A percentile compares a stretch with the other conserved stretches of the same genome.
Conservation (phyloP, 2,888 invertebrate genomes). For the Drosophila kanekoi region DNA sequence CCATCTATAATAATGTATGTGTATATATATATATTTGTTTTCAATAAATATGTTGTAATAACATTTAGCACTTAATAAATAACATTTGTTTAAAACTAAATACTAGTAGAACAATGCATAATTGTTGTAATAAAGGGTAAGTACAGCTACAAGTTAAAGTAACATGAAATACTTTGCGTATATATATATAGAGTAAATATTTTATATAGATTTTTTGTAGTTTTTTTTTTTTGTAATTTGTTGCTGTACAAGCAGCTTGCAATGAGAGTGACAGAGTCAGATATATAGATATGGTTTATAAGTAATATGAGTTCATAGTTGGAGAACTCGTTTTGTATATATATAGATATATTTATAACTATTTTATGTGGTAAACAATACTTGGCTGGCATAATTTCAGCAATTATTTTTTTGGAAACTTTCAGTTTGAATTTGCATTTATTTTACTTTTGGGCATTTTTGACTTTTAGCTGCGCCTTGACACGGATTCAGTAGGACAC, state of each 20-base stretch:
- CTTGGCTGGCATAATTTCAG: constrained; percentile 52
- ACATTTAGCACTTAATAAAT: constrained; percentile 54
- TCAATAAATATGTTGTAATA: constrained; percentile 62
- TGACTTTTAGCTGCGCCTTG: constrained; percentile 3
- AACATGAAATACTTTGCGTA: constrained; percentile 57
- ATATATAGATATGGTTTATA: constrained; percentile 10
- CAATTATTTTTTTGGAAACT: constrained; percentile 14
- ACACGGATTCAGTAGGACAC: constrained; percentile 35
- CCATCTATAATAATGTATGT: constrained; percentile 20
- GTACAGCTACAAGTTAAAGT: constrained; percentile 32
- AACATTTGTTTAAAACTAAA: constrained; percentile 51
- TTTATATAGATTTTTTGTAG: constrained; percentile 6
- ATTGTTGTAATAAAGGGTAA: constrained; percentile 25
- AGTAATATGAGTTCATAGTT: constrained; percentile 11
- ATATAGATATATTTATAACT: background rate
- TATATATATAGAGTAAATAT: constrained; percentile 13
- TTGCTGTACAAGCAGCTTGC: constrained; percentile 38
- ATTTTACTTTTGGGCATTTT: constrained; percentile 39
- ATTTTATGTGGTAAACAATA: constrained; percentile 43
- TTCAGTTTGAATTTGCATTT: constrained; percentile 27
- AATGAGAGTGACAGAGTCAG: background rate
- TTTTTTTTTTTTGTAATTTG: constrained; percentile 1
- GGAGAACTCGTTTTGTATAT: constrained; percentile 20
- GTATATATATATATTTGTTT: constrained; percentile 21
- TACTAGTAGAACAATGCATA: constrained; percentile 58